These are phyloP conservation scores for Thecocarcelia acutangulata DNA, from an alignment of 2,888 invertebrate species.

Conservation along the genomic window DNA sequence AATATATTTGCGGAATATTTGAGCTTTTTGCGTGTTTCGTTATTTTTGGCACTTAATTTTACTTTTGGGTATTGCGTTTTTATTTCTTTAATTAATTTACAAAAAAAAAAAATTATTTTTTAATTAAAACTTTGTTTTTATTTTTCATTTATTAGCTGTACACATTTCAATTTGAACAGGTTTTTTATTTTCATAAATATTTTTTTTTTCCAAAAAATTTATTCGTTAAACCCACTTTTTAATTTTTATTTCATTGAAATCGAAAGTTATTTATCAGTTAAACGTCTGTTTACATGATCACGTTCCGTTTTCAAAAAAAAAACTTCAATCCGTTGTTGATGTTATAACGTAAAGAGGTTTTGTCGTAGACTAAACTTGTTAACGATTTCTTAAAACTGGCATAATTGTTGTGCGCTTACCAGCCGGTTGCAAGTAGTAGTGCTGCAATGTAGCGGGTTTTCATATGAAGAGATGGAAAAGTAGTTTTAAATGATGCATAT, in stretches of 20 bases:
- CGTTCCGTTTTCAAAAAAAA: conserved; percentile 18
- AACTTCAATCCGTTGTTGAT: conserved; percentile 45
- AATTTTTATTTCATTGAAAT: conserved; percentile 46
- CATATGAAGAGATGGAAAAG: too few relatives aligned
- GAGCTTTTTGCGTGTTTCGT: not conserved
- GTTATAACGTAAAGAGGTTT: conserved; percentile 65
- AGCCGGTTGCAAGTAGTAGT: conserved; percentile 39
- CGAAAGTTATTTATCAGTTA: conserved; percentile 55
- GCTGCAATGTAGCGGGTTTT: conserved; percentile 34
- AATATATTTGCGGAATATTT: too few relatives aligned
- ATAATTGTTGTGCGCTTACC: conserved; percentile 40
- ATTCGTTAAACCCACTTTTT: conserved; percentile 30
- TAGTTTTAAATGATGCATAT: too few relatives aligned
- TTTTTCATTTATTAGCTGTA: not conserved
- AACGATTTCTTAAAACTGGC: conserved; percentile 47
- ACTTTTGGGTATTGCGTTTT: conserved; percentile 5
- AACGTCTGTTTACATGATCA: not conserved
- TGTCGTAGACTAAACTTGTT: conserved; percentile 65
- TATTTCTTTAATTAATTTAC: conserved; percentile 2
- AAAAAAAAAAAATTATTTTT: conserved; percentile 11
- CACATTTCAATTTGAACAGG: conserved; percentile 5
- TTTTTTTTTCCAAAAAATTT: not conserved
- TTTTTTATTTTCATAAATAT: conserved; percentile 18
- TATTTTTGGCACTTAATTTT: conserved; percentile 44
- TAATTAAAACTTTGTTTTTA: conserved; percentile 4